Evolutionary conservation across 1,140 invertebrate genomes (phyloP).

Genomic region (Cyphomyrmex costatus): DNA sequence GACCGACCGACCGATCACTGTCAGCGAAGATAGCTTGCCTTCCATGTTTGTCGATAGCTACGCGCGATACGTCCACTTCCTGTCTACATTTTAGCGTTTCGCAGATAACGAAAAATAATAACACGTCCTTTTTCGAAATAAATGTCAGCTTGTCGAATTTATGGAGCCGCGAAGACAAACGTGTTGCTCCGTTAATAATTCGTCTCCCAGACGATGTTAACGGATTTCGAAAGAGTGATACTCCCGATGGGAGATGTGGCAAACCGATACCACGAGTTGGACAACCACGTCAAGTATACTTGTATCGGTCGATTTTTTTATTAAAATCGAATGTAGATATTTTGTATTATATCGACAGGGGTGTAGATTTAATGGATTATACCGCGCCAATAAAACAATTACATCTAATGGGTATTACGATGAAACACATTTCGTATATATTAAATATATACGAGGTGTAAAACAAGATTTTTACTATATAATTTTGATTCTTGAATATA

Average conservation of each 20-base stretch:
- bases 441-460: constrained; percentile 73
- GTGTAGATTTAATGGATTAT: constrained; percentile 69
- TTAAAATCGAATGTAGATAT: constrained; percentile 82
- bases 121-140: not conserved
- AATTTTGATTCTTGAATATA: constrained; percentile 63
- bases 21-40: constrained; percentile 8
- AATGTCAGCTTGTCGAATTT: constrained; percentile 18
- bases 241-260: constrained; percentile 35
- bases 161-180: not conserved
- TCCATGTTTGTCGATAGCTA: constrained; percentile 28
- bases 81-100: constrained; percentile 27
- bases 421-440: constrained; percentile 73
- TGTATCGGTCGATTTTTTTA: constrained; percentile 73
- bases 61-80: constrained; percentile 21
- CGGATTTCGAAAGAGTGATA: constrained; percentile 41
- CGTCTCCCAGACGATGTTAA: not conserved
- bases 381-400: constrained; percentile 75
- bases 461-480: constrained; percentile 68
- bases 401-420: constrained; percentile 74
- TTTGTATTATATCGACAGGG: constrained; percentile 81
- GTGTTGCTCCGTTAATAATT: not conserved
- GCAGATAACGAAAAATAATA: not conserved
- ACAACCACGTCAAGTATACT: constrained; percentile 39
- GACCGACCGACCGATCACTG: constrained; percentile 1
- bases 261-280: constrained; percentile 48